Percentiles rank a stretch among this genome's conserved stretches.
Conservation (phyloP, 2,888 invertebrate genomes). For the Cremastinae sp. region DNA sequence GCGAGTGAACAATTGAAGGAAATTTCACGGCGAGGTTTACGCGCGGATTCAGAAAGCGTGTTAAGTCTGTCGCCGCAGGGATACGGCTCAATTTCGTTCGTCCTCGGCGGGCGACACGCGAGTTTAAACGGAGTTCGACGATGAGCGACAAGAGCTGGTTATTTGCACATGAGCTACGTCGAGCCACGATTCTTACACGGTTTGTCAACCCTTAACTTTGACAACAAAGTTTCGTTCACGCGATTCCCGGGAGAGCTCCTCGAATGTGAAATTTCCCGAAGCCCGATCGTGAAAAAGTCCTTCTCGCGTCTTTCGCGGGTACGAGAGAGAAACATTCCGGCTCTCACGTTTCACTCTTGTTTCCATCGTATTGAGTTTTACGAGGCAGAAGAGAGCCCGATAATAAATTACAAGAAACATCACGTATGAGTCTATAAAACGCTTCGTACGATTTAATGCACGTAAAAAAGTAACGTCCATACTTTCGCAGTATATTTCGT, state of each 20-base stretch:
- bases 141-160: neutral
- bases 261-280: neutral
- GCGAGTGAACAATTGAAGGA: too few species aligned
- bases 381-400: conserved; percentile 9
- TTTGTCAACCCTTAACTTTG: conserved; percentile 50
- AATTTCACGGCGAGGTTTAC: conserved; percentile 39
- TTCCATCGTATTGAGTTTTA: conserved; percentile 27
- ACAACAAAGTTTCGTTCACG: conserved; percentile 43
- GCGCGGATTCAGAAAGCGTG: too few species aligned
- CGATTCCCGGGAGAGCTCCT: neutral
- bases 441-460: too few species aligned
- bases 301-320: too few species aligned
- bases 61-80: conserved; percentile 24
- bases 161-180: conserved; percentile 6
- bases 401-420: conserved; percentile 43
- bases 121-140: neutral
- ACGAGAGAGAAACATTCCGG: too few species aligned
- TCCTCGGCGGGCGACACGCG: neutral
- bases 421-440: conserved; percentile 5
- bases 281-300: too few species aligned
- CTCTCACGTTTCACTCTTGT: neutral
- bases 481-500: conserved; percentile 9
- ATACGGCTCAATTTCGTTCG: conserved; percentile 42
- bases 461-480: too few species aligned
- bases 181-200: conserved; percentile 45